These are phyloP conservation scores for Rhodophaea formosa DNA, from an alignment of 2,888 invertebrate genomes.

Conservation along the genomic window DNA sequence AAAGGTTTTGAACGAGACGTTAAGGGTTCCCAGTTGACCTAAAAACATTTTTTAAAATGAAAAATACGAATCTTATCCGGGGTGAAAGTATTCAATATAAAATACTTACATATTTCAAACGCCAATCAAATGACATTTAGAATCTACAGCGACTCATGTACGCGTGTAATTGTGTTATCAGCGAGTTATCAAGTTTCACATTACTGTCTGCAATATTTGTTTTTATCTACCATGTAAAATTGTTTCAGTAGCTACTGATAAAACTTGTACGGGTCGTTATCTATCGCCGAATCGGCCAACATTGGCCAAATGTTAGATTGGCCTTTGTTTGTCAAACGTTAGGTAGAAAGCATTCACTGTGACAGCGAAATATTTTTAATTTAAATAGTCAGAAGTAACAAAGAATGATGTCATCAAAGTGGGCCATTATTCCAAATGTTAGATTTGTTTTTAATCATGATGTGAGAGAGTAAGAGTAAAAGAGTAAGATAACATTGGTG, in stretches of 20 bases:
- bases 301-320: slow-evolving; percentile 30
- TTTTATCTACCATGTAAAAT: slow-evolving; percentile 49
- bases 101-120: background rate
- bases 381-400: too few species aligned
- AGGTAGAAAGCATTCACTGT: background rate
- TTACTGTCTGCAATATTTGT: slow-evolving; percentile 29
- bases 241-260: slow-evolving; percentile 53
- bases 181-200: slow-evolving; percentile 14
- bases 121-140: background rate
- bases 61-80: too few species aligned
- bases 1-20: too few species aligned
- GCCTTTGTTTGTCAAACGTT: slow-evolving; percentile 11
- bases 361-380: too few species aligned
- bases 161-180: slow-evolving; percentile 16
- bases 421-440: too few species aligned
- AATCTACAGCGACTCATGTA: background rate
- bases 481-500: too few species aligned
- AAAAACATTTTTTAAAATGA: too few species aligned
- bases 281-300: slow-evolving; percentile 30
- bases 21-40: too few species aligned
- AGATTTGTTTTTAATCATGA: too few species aligned
- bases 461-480: too few species aligned
- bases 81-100: too few species aligned
- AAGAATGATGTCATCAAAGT: too few species aligned
- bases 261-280: slow-evolving; percentile 46